Percentiles rank a stretch among this genome's conserved stretches.
Conservation (phyloP, 23 tunicate genomes). For the Halocynthia roretzi region DNA sequence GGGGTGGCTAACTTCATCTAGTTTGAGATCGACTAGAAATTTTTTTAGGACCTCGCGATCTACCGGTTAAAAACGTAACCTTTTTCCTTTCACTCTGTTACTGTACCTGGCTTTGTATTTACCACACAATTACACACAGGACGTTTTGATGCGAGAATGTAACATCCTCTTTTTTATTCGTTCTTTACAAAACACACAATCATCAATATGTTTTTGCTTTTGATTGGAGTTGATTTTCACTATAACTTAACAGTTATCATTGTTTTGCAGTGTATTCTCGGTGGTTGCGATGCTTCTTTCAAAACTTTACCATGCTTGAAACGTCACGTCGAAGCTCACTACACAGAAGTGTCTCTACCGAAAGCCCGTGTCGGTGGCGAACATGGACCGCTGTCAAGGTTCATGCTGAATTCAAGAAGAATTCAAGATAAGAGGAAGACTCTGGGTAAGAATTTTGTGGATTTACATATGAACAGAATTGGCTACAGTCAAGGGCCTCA, state of each 20-base stretch:
- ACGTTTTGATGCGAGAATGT: too few relatives aligned
- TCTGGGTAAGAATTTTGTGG: conserved; percentile 24
- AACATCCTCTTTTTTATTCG: too few relatives aligned
- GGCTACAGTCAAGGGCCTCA: neutral
- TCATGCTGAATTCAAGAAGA: conserved; percentile 32
- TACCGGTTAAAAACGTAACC: too few relatives aligned
- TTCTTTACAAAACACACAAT: too few relatives aligned
- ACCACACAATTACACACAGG: too few relatives aligned
- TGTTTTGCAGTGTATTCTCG: conserved; percentile 50
- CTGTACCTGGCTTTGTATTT: too few relatives aligned
- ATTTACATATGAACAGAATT: neutral
- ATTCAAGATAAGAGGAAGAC: conserved; percentile 61
- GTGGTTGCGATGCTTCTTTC: conserved; percentile 79
- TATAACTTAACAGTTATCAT: neutral
- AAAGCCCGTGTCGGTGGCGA: conserved; percentile 42
- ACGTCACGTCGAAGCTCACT: conserved; percentile 79
- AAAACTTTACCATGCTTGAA: conserved; percentile 33
- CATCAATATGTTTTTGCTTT: too few relatives aligned
- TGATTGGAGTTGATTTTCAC: too few relatives aligned
- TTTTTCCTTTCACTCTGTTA: too few relatives aligned
- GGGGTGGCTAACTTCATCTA: too few relatives aligned
- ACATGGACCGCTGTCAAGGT: conserved; percentile 22
- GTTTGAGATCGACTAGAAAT: too few relatives aligned
- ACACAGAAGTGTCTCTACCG: conserved; percentile 44
- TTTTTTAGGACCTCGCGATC: too few relatives aligned